A percentile compares a stretch with the other conserved stretches of the same genome.
Conservation (phyloP, 1,140 invertebrate genomes). For the Amyelois transitella region DNA sequence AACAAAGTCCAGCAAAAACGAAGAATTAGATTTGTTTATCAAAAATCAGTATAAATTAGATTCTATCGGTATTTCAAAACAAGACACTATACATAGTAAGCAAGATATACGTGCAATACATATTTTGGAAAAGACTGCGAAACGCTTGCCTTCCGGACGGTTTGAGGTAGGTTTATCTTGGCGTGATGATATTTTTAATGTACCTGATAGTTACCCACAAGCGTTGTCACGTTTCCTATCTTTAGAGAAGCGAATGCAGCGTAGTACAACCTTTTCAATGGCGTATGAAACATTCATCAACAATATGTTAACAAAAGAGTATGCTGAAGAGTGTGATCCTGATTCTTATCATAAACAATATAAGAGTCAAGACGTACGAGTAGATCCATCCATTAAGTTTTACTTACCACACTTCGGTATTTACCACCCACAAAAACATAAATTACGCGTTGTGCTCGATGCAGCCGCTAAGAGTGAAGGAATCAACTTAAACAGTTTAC, state of each 20-base stretch:
- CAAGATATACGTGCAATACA: slow-evolving; percentile 8
- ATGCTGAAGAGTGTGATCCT: slow-evolving; percentile 6
- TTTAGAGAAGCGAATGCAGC: slow-evolving; percentile 1
- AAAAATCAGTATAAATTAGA: slow-evolving; percentile 20
- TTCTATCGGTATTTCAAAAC: slow-evolving; percentile 15
- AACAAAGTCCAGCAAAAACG: not conserved
- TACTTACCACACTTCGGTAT: not conserved
- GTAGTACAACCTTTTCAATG: not conserved
- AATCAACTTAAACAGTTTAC: slow-evolving; percentile 4
- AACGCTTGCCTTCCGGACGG: slow-evolving; percentile 3
- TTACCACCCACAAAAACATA: not conserved
- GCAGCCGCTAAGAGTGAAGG: slow-evolving; percentile 9
- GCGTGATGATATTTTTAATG: slow-evolving; percentile 4
- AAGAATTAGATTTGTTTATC: not conserved
- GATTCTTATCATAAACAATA: not conserved
- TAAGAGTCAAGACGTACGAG: not conserved
- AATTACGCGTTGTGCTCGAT: slow-evolving; percentile 2
- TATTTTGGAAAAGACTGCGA: slow-evolving; percentile 1
- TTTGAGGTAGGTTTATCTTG: slow-evolving; percentile 20
- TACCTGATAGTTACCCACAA: slow-evolving; percentile 17
- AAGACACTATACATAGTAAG: not conserved
- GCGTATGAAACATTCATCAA: not conserved
- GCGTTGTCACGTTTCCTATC: slow-evolving; percentile 4
- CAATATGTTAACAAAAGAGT: slow-evolving; percentile 5
- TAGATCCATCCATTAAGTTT: not conserved